Conservation (phyloP, 2,797 vertebrate genomes). For the Momotus momota region DNA sequence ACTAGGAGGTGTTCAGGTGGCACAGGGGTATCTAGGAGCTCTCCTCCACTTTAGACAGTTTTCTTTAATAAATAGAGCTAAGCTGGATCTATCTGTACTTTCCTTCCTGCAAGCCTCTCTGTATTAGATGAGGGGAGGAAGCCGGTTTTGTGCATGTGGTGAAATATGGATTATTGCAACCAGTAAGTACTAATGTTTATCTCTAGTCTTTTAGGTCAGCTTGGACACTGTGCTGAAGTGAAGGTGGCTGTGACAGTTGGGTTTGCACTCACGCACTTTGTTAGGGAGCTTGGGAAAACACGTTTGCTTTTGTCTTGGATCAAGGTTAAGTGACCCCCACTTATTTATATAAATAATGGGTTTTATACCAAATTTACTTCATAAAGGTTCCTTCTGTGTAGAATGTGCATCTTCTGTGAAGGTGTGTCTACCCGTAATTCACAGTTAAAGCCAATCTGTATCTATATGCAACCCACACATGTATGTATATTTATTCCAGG, state of each 20-base stretch:
- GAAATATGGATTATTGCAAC: not conserved
- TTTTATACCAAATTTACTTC: not conserved
- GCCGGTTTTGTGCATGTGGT: not conserved
- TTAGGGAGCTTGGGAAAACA: not conserved
- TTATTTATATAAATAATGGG: not conserved
- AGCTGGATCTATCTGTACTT: not conserved
- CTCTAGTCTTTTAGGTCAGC: not conserved
- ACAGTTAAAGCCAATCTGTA: not conserved
- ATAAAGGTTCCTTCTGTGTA: not conserved
- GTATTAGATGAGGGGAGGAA: not conserved
- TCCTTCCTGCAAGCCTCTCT: not conserved
- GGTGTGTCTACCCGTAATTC: not conserved
- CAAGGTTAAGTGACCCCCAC: not conserved
- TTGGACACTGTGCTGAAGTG: not conserved
- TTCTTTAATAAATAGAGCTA: not conserved
- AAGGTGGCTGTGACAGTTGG: not conserved
- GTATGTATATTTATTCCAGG: not conserved
- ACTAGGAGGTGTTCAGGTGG: not conserved
- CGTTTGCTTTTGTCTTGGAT: not conserved
- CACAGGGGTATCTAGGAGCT: not conserved
- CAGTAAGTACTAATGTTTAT: not conserved
- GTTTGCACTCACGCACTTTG: not conserved
- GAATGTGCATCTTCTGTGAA: not conserved
- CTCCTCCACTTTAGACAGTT: not conserved
- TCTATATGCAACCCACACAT: not conserved